These are phyloP conservation scores for Clarias laeviceps DNA, from an alignment of 2,797 vertebrate genomes.

Conservation along the genomic window DNA sequence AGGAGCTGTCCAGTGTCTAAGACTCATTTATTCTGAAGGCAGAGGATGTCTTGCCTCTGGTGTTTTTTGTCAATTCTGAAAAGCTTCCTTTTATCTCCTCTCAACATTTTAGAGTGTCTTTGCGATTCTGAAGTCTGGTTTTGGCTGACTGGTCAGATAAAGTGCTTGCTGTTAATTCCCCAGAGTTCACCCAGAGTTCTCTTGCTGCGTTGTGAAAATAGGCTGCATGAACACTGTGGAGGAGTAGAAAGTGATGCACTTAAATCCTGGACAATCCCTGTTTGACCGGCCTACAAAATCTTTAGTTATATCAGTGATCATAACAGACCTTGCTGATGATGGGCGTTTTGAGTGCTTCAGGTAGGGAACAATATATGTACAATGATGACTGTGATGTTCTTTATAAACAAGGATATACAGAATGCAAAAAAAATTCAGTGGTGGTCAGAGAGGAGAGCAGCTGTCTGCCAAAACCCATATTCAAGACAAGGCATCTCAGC, in stretches of 20 bases:
- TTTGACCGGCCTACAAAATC: not conserved
- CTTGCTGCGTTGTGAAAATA: not conserved
- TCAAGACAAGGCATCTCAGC: too few relatives aligned
- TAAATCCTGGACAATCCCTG: not conserved
- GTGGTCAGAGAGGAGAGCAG: too few relatives aligned
- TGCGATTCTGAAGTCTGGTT: slow-evolving; percentile 17
- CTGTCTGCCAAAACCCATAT: too few relatives aligned
- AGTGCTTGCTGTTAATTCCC: not conserved
- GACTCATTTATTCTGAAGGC: not conserved
- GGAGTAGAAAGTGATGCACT: not conserved
- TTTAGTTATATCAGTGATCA: not conserved
- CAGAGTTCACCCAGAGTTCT: not conserved
- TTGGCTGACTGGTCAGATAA: slow-evolving; percentile 45
- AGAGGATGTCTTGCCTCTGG: slow-evolving; percentile 16
- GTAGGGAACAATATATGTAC: not conserved
- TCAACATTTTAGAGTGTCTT: not conserved
- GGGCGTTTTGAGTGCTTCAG: not conserved
- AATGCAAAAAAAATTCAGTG: too few relatives aligned
- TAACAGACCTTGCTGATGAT: not conserved
- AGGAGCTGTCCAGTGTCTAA: not conserved
- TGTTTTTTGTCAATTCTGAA: slow-evolving; percentile 18
- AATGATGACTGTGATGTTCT: not conserved
- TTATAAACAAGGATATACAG: not conserved
- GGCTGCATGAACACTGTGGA: not conserved
- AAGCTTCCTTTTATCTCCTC: slow-evolving; percentile 1